Conservation (phyloP, 2,888 invertebrate species). For the Ferrisia virgata region DNA sequence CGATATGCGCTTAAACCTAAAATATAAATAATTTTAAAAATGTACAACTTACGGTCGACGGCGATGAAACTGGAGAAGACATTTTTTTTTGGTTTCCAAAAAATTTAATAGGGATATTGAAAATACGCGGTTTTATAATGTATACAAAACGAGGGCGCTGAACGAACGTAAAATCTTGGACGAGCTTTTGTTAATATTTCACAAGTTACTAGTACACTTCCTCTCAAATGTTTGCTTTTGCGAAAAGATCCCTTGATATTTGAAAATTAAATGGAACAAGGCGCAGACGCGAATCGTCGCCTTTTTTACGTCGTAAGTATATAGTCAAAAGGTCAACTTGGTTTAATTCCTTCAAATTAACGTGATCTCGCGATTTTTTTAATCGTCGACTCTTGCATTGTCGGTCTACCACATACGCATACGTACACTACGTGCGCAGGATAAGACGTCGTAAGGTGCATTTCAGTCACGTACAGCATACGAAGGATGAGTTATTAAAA, state of each 20-base stretch:
- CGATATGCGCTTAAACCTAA: too few species aligned
- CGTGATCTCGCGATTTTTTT: not conserved
- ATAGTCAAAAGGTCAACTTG: constrained; percentile 23
- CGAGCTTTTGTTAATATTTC: constrained; percentile 25
- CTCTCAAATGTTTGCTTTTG: constrained; percentile 35
- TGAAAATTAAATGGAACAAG: constrained; percentile 32
- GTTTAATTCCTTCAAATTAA: constrained; percentile 13
- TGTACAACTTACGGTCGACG: not conserved
- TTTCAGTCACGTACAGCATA: not conserved
- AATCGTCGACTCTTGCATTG: not conserved
- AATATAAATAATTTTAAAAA: not conserved
- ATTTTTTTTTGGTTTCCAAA: not conserved
- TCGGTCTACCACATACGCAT: not conserved
- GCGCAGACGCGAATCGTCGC: constrained; percentile 36
- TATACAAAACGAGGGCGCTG: not conserved
- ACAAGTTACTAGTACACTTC: constrained; percentile 35
- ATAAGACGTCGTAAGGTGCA: too few species aligned
- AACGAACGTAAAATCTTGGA: constrained; percentile 9
- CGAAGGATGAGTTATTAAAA: too few species aligned
- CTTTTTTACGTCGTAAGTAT: constrained; percentile 33
- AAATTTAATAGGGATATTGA: not conserved
- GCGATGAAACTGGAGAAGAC: constrained; percentile 20
- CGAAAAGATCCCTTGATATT: constrained; percentile 36
- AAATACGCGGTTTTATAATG: not conserved
- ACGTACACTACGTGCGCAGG: not conserved